These are phyloP conservation scores for Pseudois nayaur DNA, from an alignment of 2,113 vertebrate genomes.

Conservation along the genomic window DNA sequence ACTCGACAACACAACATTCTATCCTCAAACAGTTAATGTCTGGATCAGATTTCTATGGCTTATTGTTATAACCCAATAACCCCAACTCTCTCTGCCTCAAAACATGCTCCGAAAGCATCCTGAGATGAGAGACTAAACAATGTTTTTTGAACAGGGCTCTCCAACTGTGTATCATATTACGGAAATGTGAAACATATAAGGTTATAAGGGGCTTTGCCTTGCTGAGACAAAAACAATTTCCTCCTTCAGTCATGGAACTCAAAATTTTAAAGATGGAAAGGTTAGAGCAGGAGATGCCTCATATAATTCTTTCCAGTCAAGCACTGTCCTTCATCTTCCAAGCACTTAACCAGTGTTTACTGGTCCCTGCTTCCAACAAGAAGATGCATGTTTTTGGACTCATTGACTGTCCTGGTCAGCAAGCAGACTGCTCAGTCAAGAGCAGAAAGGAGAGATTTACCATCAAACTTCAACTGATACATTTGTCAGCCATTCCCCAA, in stretches of 20 bases:
- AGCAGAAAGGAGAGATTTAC: not conserved
- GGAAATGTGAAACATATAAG: not conserved
- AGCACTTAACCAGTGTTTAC: not conserved
- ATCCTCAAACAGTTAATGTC: not conserved
- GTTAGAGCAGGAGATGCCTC: not conserved
- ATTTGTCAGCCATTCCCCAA: not conserved
- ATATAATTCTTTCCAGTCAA: not conserved
- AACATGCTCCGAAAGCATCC: not conserved
- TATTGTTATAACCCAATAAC: slow-evolving; percentile 19
- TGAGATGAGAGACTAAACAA: not conserved
- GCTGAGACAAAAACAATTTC: not conserved
- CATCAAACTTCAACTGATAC: not conserved
- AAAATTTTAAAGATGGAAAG: not conserved
- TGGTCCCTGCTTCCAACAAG: not conserved
- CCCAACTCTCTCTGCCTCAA: not conserved
- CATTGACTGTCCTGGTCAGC: not conserved
- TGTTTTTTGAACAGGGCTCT: not conserved
- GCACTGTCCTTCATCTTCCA: not conserved
- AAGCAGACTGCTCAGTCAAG: not conserved
- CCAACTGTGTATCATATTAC: not conserved
- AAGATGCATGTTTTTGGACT: not conserved
- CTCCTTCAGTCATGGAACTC: not conserved
- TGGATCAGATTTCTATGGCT: not conserved
- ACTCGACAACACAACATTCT: not conserved
- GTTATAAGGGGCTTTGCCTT: not conserved